These are phyloP conservation scores for Furnarius figulus DNA, from an alignment of 2,113 vertebrate genomes.

Conservation along the genomic window DNA sequence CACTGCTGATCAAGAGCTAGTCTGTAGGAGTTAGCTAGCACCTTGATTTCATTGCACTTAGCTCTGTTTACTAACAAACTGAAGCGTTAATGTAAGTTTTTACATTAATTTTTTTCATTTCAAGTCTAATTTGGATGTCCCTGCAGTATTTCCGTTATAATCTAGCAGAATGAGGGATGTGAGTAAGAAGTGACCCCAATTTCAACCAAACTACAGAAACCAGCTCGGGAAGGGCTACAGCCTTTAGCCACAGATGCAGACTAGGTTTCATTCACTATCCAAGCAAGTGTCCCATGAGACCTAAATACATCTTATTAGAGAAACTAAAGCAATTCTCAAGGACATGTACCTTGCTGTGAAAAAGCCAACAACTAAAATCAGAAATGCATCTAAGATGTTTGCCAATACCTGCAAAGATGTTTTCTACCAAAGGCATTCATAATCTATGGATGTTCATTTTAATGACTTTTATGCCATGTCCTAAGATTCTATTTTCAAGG, in stretches of 20 bases:
- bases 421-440: background rate
- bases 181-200: accelerated
- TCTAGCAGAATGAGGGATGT: background rate
- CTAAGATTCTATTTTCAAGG: background rate
- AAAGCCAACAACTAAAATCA: background rate
- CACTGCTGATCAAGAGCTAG: background rate
- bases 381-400: background rate
- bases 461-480: background rate
- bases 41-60: background rate
- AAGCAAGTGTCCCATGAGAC: background rate
- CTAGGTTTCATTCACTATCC: background rate
- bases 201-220: background rate
- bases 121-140: background rate
- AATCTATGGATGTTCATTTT: background rate
- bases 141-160: background rate
- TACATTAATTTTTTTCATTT: background rate
- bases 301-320: background rate
- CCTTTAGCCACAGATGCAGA: background rate
- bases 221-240: background rate
- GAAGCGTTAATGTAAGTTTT: background rate
- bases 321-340: background rate
- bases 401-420: background rate
- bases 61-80: background rate
- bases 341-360: background rate
- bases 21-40: background rate